These are phyloP conservation scores for Coptodon rendalli DNA, from an alignment of 2,113 vertebrate genomes.

Conservation along the genomic window DNA sequence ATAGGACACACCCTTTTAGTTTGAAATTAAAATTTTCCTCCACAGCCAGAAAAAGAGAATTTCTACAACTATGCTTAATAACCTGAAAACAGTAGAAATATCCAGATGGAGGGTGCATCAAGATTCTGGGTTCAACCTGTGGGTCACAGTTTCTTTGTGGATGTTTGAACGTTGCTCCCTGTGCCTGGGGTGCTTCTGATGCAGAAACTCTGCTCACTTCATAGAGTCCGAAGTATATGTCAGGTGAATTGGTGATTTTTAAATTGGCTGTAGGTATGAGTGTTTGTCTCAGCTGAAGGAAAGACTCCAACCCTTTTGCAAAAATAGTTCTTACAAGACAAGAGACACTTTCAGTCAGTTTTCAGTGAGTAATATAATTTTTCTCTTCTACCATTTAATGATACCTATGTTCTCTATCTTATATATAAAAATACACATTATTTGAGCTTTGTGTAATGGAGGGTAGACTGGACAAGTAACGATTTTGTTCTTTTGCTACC, in stretches of 20 bases:
- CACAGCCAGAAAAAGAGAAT: not conserved
- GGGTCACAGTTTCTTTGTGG: not conserved
- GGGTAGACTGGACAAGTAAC: not conserved
- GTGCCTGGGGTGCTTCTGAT: not conserved
- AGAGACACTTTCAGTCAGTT: not conserved
- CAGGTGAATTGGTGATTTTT: not conserved
- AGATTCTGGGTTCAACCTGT: not conserved
- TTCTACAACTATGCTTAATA: not conserved
- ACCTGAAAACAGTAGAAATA: not conserved
- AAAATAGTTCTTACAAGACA: not conserved
- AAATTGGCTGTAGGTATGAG: not conserved
- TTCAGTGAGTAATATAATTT: not conserved
- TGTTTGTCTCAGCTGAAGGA: fast-evolving
- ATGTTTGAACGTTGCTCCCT: not conserved
- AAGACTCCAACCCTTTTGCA: not conserved
- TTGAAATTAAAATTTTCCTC: not conserved
- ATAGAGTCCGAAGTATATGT: not conserved
- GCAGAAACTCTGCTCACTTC: not conserved
- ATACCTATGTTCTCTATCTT: not conserved
- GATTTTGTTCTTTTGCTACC: not conserved
- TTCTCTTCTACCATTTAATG: not conserved
- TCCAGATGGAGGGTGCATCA: not conserved
- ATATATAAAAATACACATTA: not conserved
- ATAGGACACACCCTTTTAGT: not conserved
- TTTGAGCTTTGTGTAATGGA: not conserved